Conservation (phyloP, 2,113 vertebrate species). For the Periophthalmodon schlosseri region DNA sequence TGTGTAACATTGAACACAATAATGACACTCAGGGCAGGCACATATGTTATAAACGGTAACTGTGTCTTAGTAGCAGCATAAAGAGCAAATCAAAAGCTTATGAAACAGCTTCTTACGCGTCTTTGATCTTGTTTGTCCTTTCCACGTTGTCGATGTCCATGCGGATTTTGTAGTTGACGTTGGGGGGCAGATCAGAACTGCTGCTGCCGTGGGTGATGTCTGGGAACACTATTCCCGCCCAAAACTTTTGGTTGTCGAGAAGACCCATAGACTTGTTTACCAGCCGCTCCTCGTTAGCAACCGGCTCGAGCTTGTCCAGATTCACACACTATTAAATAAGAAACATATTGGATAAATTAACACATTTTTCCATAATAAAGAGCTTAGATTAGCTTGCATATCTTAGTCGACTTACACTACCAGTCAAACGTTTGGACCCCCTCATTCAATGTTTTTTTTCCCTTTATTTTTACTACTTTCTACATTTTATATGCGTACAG, state of each 20-base stretch:
- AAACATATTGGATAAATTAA: background rate
- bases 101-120: constrained; percentile 77
- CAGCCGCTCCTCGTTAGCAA: constrained; percentile 87
- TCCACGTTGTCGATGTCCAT: constrained; percentile 99
- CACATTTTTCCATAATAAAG: background rate
- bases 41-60: too few species aligned
- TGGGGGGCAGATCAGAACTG: constrained; percentile 82
- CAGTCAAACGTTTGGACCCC: too few species aligned
- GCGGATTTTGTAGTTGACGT: constrained; percentile 96
- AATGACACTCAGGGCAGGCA: too few species aligned
- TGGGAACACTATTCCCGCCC: constrained; percentile 94
- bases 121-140: constrained; percentile 98
- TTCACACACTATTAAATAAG: constrained; percentile 86
- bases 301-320: constrained; percentile 92
- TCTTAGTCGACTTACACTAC: constrained; percentile 14
- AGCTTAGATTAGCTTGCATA: background rate
- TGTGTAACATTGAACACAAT: too few species aligned
- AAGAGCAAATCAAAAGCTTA: background rate
- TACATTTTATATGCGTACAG: too few species aligned
- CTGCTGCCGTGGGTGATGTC: constrained; percentile 70
- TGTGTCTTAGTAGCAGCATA: too few species aligned
- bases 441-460: too few species aligned
- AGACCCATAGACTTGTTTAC: constrained; percentile 93
- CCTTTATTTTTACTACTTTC: too few species aligned
- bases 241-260: constrained; percentile 91